A percentile compares a stretch with the other conserved stretches of the same genome.
phyloP scores from a whole-genome alignment of 1,140 invertebrate genomes.

The Maconellicoccus hirsutus region DNA sequence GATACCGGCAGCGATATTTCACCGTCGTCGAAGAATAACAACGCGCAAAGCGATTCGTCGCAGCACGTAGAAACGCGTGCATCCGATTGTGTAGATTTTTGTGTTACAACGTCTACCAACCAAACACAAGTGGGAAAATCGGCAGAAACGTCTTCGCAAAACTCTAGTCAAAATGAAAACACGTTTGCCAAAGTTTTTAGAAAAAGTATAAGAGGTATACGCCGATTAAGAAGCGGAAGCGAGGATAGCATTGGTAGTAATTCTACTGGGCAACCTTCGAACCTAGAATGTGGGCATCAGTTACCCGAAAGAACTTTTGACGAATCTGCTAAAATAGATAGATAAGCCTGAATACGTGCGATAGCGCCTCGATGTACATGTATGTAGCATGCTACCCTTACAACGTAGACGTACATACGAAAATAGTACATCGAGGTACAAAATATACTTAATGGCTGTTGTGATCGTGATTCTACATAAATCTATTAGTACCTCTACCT shows the following conservation, averaged over 20 bases:
- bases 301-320: not conserved
- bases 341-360: no score
- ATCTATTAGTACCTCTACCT: no score
- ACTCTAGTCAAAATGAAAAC: slow-evolving; percentile 14
- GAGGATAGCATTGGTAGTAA: not conserved
- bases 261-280: not conserved
- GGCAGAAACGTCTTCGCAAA: not conserved
- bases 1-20: not conserved
- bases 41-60: not conserved
- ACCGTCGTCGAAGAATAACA: not conserved
- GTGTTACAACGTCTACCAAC: not conserved
- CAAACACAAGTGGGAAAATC: not conserved
- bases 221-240: slow-evolving; percentile 20
- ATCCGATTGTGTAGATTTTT: not conserved
- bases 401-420: no score
- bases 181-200: slow-evolving; percentile 24
- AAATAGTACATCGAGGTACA: no score
- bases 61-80: not conserved
- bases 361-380: no score
- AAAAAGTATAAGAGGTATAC: slow-evolving; percentile 27
- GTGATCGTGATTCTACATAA: no score
- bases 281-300: not conserved
- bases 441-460: no score
- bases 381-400: no score
- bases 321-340: not conserved